Conservation (phyloP, 1,140 invertebrate species). For the Ceratina japonica region DNA sequence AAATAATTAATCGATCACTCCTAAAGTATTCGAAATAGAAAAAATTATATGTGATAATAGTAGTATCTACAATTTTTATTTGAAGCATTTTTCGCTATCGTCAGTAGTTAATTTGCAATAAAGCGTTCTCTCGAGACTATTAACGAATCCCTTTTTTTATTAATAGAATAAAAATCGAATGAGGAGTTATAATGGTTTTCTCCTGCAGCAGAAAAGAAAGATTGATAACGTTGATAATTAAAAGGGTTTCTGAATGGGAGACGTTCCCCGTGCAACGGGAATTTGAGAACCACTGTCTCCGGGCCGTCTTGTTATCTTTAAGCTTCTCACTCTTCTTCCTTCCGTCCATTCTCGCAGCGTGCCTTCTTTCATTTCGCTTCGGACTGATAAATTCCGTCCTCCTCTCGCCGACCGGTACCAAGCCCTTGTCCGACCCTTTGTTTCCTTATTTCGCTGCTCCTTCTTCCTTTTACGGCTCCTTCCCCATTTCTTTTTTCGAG, state of each 20-base stretch:
- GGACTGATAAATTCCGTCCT: constrained; percentile 38
- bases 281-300: constrained; percentile 34
- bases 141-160: too few relatives aligned
- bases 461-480: not conserved
- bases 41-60: too few relatives aligned
- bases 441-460: constrained; percentile 8
- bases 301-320: constrained; percentile 3
- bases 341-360: constrained; percentile 8
- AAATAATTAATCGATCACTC: too few relatives aligned
- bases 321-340: constrained; percentile 4
- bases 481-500: not conserved
- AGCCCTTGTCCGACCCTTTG: constrained; percentile 3
- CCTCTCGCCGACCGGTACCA: not conserved
- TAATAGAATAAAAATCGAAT: too few relatives aligned
- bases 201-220: too few relatives aligned
- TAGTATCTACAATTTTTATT: too few relatives aligned
- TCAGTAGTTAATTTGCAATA: too few relatives aligned
- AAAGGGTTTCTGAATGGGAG: not conserved
- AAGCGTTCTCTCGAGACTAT: too few relatives aligned
- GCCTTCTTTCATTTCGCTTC: constrained; percentile 41
- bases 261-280: not conserved
- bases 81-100: too few relatives aligned
- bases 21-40: too few relatives aligned
- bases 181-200: too few relatives aligned
- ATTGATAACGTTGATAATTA: not conserved